A percentile compares a stretch with the other conserved stretches of the same genome.
These are phyloP conservation scores for Drosophila conformis DNA, from an alignment of 2,888 invertebrate genomes.

Conservation along the genomic window DNA sequence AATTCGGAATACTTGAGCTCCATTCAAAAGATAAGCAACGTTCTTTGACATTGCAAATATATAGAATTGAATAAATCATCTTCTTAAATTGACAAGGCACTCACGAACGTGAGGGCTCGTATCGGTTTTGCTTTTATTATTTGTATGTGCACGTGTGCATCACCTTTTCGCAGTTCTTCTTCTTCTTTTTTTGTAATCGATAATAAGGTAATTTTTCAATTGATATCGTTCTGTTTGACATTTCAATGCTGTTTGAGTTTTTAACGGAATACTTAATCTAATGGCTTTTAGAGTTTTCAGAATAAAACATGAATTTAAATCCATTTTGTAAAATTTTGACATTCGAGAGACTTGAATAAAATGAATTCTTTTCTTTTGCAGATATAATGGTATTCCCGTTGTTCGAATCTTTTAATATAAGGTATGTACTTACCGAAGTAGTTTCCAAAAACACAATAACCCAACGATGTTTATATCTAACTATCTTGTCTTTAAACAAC, in stretches of 20 bases:
- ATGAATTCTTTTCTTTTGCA: slow-evolving; percentile 5
- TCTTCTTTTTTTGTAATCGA: not conserved
- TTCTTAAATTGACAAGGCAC: not conserved
- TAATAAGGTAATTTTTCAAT: not conserved
- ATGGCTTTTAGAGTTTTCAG: not conserved
- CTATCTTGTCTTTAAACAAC: slow-evolving; percentile 30
- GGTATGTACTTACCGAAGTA: slow-evolving; percentile 62
- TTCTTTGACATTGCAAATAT: not conserved
- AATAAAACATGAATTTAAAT: not conserved
- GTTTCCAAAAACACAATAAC: slow-evolving; percentile 50
- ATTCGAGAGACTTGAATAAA: not conserved
- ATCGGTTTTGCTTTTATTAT: slow-evolving; percentile 1
- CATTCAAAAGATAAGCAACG: not conserved
- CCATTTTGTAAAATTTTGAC: not conserved
- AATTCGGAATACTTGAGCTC: not conserved
- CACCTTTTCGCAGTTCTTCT: not conserved
- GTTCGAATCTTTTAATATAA: not conserved
- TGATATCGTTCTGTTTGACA: not conserved
- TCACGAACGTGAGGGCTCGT: not conserved
- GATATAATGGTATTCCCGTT: slow-evolving; percentile 1
- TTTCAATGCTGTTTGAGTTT: not conserved
- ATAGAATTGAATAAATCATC: not conserved
- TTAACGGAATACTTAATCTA: not conserved
- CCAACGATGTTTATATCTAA: slow-evolving; percentile 46
- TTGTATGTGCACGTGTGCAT: not conserved